Percentiles rank a stretch among this genome's conserved stretches.
Evolutionary conservation across 64 coral and sea anemone species (phyloP).

Genomic region (Dendronephthya gigantea): DNA sequence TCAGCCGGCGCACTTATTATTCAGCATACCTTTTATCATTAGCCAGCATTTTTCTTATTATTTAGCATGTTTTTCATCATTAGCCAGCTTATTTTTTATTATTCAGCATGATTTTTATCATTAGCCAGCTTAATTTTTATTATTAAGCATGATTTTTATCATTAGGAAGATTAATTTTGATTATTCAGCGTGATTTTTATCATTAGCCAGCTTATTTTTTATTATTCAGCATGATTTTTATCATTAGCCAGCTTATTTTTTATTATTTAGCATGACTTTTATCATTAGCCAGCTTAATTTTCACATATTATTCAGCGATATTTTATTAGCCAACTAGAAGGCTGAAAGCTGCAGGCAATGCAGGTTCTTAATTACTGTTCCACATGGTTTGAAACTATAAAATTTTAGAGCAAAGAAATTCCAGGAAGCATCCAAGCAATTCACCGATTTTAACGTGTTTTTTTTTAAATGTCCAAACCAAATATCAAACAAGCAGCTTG

Average conservation of each 20-base stretch:
- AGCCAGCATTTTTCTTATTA: neutral
- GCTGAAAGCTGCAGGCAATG: no score
- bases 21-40: neutral
- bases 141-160: neutral
- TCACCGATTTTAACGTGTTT: no score
- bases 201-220: no score
- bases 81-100: neutral
- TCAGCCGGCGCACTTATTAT: neutral
- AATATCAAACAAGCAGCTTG: neutral
- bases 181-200: no score
- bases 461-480: neutral
- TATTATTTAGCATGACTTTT: neutral
- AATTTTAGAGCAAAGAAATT: neutral
- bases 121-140: neutral
- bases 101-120: neutral
- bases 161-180: neutral
- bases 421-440: neutral
- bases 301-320: neutral
- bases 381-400: neutral
- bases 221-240: no score
- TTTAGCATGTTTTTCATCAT: neutral
- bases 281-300: neutral
- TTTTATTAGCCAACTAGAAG: no score
- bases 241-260: no score
- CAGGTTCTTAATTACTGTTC: no score